Evolutionary conservation across 2,888 invertebrate genomes (phyloP).

Genomic region (Abrostola triplasia): DNA sequence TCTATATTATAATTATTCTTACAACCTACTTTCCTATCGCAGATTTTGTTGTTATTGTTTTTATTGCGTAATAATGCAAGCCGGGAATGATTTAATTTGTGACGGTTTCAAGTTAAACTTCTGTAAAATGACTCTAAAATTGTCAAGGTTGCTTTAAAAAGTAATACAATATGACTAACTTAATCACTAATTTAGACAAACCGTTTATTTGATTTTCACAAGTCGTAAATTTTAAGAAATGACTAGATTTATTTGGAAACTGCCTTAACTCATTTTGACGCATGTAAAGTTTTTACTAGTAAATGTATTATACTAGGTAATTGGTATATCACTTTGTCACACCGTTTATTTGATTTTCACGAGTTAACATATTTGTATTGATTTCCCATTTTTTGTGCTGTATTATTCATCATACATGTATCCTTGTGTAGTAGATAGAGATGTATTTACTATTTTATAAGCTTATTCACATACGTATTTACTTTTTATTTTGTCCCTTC

Average conservation of each 20-base stretch:
- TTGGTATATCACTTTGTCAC: background rate
- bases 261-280: background rate
- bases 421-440: no score
- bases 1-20: conserved; percentile 21
- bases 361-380: background rate
- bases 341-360: background rate
- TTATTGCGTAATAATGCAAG: conserved; percentile 1
- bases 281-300: background rate
- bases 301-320: no score
- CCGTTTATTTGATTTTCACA: conserved; percentile 5
- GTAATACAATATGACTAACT: background rate
- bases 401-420: no score
- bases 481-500: no score
- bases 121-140: background rate
- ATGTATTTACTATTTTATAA: no score
- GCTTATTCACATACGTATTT: no score
- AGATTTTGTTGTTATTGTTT: conserved; percentile 7
- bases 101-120: background rate
- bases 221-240: conserved; percentile 2
- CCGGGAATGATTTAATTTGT: conserved; percentile 14
- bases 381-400: background rate
- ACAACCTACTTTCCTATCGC: conserved; percentile 14
- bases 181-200: conserved; percentile 24
- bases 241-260: background rate
- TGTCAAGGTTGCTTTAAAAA: background rate